Base-by-base conservation (phyloP, 2,888 invertebrate species). In the Tethea ocularis region DNA sequence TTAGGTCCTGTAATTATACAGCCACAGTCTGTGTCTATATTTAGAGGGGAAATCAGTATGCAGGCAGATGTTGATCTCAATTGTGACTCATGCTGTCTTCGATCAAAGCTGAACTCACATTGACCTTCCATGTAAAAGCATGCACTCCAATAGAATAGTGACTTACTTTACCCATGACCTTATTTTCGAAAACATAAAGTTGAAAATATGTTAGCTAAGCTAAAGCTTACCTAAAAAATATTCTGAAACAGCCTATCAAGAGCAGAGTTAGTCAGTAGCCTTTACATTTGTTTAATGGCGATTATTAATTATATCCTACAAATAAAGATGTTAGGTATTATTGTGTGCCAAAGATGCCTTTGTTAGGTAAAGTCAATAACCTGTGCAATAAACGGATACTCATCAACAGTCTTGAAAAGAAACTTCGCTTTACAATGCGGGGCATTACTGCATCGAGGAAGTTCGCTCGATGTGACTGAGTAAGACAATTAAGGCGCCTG, bases 51-150 rank as follows among this genome's bases (percentile, higher is more conserved):
- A 78, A 77, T 81, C 76, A 75, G 73, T 76, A 72, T 67, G 74
- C 84, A 83, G 74, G 74, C 84, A 83, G 74, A 83, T 80, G 78
- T 75, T 59, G 64, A 66, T 72, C 66, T 67, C 61, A 61, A 69
- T 66, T 71, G 75, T 86, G 85, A 86, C 73, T 86, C 85, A 86
- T 69, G 65, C 68, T 72, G 75, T 68, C 77, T 75, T 75, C 76
- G 72, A 76, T 76, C 71, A 75, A 67, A 65, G 67, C 66, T 33
- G 33, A 13, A 68, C 52, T 29, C 2, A 53, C 59, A 64, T 61
- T 60, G 62, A 64, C 61, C 57, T 38, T 36, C 63, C 58, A 56
- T 53, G 59, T 64, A 58, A 62, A 55, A 6, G 10, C n/a, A 20
- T 20, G 46, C 10, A 20, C 46, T 8, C 46, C 17, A 1, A 17